Conservation (phyloP, 64 coral and sea anemone species). For the Anthopleura sola region DNA sequence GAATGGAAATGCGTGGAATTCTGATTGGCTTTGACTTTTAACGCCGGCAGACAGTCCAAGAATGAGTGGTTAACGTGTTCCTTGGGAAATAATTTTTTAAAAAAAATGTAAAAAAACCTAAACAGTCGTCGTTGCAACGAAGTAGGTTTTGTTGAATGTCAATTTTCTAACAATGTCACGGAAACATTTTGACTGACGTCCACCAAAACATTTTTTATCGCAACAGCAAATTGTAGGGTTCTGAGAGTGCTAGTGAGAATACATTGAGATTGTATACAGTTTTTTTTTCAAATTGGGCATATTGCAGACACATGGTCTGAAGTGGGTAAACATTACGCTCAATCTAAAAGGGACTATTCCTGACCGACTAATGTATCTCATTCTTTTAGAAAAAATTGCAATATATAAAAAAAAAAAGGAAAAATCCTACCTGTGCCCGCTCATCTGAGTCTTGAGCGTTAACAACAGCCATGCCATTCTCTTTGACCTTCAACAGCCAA, state of each 20-base stretch:
- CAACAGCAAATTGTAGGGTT: no score
- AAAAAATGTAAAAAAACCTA: neutral
- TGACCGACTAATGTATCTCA: neutral
- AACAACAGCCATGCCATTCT: slow-evolving; percentile 18
- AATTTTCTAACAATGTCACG: no score
- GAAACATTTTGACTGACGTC: no score
- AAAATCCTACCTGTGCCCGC: neutral
- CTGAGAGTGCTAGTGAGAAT: no score
- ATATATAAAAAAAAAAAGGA: neutral
- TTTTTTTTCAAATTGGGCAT: no score
- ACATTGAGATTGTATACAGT: no score
- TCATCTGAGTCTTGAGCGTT: slow-evolving; percentile 9
- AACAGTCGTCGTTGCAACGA: no score
- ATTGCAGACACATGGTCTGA: no score
- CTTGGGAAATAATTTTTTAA: slow-evolving; percentile 5
- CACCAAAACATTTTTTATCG: no score
- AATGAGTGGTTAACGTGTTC: slow-evolving; percentile 65
- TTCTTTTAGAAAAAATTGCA: neutral
- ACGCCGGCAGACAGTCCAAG: slow-evolving; percentile 63
- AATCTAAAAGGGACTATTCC: no score
- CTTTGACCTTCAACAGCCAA: slow-evolving; percentile 28
- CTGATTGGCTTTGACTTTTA: slow-evolving; percentile 30
- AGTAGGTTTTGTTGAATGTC: no score
- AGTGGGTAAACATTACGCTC: no score
- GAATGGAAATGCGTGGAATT: slow-evolving; percentile 61